Conservation (phyloP, 2,888 invertebrate genomes). For the Polietes domitor region DNA sequence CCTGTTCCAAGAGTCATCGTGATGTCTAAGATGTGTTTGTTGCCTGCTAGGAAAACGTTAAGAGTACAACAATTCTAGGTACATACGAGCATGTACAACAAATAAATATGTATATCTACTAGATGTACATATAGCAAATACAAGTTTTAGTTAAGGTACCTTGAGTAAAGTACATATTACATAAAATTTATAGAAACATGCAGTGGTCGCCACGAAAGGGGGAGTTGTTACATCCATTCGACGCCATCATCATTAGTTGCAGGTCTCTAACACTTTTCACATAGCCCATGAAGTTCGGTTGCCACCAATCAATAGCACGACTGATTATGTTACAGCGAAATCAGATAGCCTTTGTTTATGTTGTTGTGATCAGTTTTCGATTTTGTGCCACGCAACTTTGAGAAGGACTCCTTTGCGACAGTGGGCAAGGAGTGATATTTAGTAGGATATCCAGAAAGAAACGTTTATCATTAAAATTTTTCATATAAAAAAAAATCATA, state of each 20-base stretch:
- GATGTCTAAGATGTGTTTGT: not conserved
- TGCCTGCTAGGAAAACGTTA: not conserved
- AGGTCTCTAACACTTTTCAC: slow-evolving; percentile 10
- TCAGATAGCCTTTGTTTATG: slow-evolving; percentile 6
- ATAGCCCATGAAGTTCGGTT: not conserved
- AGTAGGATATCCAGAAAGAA: too few species aligned
- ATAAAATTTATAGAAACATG: slow-evolving; percentile 8
- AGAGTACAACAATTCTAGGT: not conserved
- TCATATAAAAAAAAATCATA: too few species aligned
- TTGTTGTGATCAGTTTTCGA: slow-evolving; percentile 10
- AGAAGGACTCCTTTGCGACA: not conserved
- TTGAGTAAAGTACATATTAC: not conserved
- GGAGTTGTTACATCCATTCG: not conserved
- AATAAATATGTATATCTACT: not conserved
- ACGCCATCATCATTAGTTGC: slow-evolving; percentile 11
- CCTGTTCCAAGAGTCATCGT: too few species aligned
- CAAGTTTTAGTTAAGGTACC: not conserved
- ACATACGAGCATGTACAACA: not conserved
- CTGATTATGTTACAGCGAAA: not conserved
- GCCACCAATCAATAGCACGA: not conserved
- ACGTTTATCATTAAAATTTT: too few species aligned
- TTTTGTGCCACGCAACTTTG: slow-evolving; percentile 1
- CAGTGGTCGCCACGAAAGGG: not conserved
- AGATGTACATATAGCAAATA: slow-evolving; percentile 2
- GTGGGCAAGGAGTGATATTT: too few species aligned